A percentile compares a stretch with the other conserved stretches of the same genome.
These are phyloP conservation scores for Acipenser oxyrinchus DNA, from an alignment of 2,797 vertebrate genomes.

Conservation along the genomic window DNA sequence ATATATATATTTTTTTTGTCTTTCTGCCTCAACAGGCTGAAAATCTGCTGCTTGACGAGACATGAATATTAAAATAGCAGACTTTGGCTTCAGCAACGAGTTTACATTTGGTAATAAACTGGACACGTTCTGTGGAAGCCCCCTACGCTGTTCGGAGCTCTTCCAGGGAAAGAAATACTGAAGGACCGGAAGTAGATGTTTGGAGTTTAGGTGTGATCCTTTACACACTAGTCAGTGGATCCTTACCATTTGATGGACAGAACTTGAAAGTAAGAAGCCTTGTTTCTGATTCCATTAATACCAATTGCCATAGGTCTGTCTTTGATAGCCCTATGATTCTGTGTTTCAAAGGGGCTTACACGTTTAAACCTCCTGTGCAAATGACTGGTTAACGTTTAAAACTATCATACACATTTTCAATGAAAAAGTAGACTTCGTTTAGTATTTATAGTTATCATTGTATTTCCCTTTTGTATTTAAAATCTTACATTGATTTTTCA, in stretches of 20 bases:
- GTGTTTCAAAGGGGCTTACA: too few relatives aligned
- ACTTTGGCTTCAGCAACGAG: constrained; percentile 97
- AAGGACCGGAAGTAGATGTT: constrained; percentile 94
- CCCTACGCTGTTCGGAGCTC: constrained; percentile 91
- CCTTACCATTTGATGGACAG: constrained; percentile 92
- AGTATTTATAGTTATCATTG: too few relatives aligned
- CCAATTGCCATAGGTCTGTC: not conserved
- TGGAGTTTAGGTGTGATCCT: constrained; percentile 97
- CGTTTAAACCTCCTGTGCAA: too few relatives aligned
- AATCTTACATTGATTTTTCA: too few relatives aligned
- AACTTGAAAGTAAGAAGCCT: constrained; percentile 78
- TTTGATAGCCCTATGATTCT: not conserved
- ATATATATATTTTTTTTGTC: too few relatives aligned
- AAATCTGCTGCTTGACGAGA: constrained; percentile 92
- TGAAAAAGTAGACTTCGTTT: too few relatives aligned
- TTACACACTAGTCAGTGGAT: constrained; percentile 94
- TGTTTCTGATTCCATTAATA: not conserved
- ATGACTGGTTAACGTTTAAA: too few relatives aligned
- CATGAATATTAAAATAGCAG: constrained; percentile 99
- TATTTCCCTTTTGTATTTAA: too few relatives aligned
- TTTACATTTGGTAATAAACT: constrained; percentile 94
- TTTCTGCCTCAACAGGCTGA: constrained; percentile 65
- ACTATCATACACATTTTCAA: too few relatives aligned
- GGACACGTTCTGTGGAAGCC: constrained; percentile 95
- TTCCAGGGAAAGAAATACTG: constrained; percentile 98